Evolutionary conservation across 1,140 invertebrate species (phyloP).

Genomic region (Bilobella aurantiaca): DNA sequence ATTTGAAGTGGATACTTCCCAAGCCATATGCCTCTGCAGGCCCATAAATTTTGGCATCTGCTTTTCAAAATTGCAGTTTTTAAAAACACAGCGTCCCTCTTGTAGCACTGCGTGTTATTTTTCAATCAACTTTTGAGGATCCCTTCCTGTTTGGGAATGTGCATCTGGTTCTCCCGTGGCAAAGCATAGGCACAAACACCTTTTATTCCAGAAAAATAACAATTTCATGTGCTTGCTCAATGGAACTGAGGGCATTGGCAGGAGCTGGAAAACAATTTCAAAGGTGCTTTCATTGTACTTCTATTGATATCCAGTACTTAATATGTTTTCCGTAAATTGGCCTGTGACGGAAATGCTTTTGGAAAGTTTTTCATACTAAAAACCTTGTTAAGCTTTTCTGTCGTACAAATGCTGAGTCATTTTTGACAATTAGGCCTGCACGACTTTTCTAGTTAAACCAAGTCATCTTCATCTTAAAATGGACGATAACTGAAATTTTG

Average conservation of each 20-base stretch:
- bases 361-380: too few relatives aligned
- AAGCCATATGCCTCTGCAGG: neutral
- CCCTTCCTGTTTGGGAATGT: neutral
- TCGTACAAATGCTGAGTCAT: too few relatives aligned
- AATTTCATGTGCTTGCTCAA: neutral
- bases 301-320: too few relatives aligned
- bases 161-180: neutral
- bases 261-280: neutral
- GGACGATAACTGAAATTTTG: too few relatives aligned
- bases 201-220: neutral
- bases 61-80: neutral
- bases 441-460: too few relatives aligned
- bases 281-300: too few relatives aligned
- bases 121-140: neutral
- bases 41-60: neutral
- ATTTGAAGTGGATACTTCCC: neutral
- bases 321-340: too few relatives aligned
- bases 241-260: neutral
- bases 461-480: too few relatives aligned
- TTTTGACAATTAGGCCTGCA: too few relatives aligned
- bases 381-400: too few relatives aligned
- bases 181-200: neutral
- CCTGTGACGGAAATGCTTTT: too few relatives aligned
- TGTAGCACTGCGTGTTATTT: neutral
- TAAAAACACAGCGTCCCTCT: neutral